A percentile compares a stretch with the other conserved stretches of the same genome.
Evolutionary conservation across 2,888 invertebrate genomes (phyloP).

Genomic region (Abrostola tripartita): DNA sequence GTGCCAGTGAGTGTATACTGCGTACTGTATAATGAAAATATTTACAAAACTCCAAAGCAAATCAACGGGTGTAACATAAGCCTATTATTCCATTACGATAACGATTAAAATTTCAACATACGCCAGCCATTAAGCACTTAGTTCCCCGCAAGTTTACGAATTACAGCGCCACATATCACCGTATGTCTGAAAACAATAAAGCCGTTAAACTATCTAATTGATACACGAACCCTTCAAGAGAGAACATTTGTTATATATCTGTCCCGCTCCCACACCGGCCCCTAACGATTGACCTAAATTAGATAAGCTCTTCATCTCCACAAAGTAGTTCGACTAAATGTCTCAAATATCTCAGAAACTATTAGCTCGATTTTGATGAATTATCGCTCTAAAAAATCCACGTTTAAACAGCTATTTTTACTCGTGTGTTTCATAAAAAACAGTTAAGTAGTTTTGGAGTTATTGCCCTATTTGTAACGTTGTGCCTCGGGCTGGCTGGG

Average conservation of each 20-base stretch:
- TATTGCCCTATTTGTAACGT: conserved; percentile 35
- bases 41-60: neutral
- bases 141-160: conserved; percentile 32
- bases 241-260: conserved; percentile 36
- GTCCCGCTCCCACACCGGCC: conserved; percentile 55
- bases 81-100: neutral
- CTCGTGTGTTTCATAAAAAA: conserved; percentile 10
- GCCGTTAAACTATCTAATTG: conserved; percentile 53
- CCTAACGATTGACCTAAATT: conserved; percentile 19
- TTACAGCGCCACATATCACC: conserved; percentile 29
- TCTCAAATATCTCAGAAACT: conserved; percentile 24
- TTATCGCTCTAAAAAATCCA: neutral
- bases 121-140: conserved; percentile 26
- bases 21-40: no score
- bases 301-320: conserved; percentile 11
- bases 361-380: neutral
- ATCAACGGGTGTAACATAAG: neutral
- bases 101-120: conserved; percentile 21
- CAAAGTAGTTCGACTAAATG: conserved; percentile 5
- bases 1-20: no score
- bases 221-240: conserved; percentile 55
- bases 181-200: conserved; percentile 45
- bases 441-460: conserved; percentile 34
- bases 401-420: neutral
- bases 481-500: conserved; percentile 23